Conservation (phyloP, 2,888 invertebrate genomes). For the Globia sparganii region DNA sequence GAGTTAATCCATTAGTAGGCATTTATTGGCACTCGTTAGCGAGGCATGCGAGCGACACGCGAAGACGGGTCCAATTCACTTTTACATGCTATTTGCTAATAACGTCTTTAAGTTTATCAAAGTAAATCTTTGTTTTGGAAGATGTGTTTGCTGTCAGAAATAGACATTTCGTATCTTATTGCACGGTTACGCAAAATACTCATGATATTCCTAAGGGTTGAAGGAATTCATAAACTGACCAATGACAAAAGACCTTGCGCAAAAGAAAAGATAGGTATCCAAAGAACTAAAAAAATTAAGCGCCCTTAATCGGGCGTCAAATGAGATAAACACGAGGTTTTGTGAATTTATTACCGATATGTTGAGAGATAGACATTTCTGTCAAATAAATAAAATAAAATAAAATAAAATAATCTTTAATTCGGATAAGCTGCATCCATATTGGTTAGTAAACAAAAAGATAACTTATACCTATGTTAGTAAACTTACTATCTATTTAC, state of each 20-base stretch:
- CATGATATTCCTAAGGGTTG: no score
- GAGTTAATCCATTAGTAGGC: constrained; percentile 30
- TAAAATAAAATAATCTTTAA: no score
- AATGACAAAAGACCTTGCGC: background rate
- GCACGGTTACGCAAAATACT: background rate
- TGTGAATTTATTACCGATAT: constrained; percentile 25
- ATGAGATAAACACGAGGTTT: background rate
- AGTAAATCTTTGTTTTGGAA: background rate
- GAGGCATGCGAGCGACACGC: constrained; percentile 22
- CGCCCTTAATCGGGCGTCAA: background rate
- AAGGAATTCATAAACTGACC: background rate
- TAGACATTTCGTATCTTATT: no score
- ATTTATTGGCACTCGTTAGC: constrained; percentile 53
- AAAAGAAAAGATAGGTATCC: background rate
- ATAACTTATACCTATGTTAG: no score
- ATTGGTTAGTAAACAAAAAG: no score
- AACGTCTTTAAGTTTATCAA: constrained; percentile 9
- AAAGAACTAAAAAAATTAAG: background rate
- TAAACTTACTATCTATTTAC: no score
- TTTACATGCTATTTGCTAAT: constrained; percentile 27
- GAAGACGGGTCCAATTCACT: constrained; percentile 22
- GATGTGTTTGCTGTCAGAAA: background rate
- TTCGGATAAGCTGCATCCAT: no score
- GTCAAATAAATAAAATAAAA: no score
- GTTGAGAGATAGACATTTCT: background rate